These are phyloP conservation scores for Theristus sp. DNA, from an alignment of 2,888 invertebrate genomes.

Conservation along the genomic window DNA sequence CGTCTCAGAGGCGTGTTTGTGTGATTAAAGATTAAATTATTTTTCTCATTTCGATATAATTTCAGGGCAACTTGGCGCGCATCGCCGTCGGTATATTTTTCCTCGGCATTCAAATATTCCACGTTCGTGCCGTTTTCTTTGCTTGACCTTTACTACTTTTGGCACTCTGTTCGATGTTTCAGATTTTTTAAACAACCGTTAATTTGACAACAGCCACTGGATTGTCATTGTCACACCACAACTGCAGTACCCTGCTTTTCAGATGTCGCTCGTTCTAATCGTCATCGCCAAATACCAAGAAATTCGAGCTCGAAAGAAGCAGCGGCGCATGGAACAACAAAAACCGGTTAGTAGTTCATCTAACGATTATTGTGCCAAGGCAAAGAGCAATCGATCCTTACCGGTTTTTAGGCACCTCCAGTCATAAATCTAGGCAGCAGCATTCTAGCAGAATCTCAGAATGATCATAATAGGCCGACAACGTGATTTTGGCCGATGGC, in stretches of 20 bases:
- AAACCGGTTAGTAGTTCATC: not conserved
- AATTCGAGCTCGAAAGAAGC: slow-evolving; percentile 18
- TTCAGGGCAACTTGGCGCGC: slow-evolving; percentile 22
- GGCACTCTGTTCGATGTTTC: too few relatives aligned
- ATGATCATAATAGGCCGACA: slow-evolving; percentile 3
- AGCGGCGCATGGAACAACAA: slow-evolving; percentile 7
- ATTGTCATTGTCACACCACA: too few relatives aligned
- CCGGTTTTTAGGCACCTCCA: too few relatives aligned
- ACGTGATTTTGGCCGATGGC: slow-evolving; percentile 6
- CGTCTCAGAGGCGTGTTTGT: too few relatives aligned
- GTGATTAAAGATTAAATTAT: too few relatives aligned
- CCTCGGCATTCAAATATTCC: slow-evolving; percentile 26
- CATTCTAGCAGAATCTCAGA: too few relatives aligned
- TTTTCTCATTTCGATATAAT: too few relatives aligned
- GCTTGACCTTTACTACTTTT: not conserved
- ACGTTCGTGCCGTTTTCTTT: slow-evolving; percentile 20
- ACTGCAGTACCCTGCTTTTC: too few relatives aligned
- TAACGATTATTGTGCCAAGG: not conserved
- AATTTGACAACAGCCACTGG: too few relatives aligned
- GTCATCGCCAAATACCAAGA: slow-evolving; percentile 27
- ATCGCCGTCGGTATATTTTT: slow-evolving; percentile 29
- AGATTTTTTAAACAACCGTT: too few relatives aligned
- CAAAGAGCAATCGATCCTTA: too few relatives aligned
- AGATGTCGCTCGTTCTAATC: slow-evolving; percentile 25
- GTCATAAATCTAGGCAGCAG: not conserved